Evolutionary conservation across 2,113 vertebrate genomes (phyloP), one percentile per base, ranked within the genome.

Genomic region (Octodon degus): DNA sequence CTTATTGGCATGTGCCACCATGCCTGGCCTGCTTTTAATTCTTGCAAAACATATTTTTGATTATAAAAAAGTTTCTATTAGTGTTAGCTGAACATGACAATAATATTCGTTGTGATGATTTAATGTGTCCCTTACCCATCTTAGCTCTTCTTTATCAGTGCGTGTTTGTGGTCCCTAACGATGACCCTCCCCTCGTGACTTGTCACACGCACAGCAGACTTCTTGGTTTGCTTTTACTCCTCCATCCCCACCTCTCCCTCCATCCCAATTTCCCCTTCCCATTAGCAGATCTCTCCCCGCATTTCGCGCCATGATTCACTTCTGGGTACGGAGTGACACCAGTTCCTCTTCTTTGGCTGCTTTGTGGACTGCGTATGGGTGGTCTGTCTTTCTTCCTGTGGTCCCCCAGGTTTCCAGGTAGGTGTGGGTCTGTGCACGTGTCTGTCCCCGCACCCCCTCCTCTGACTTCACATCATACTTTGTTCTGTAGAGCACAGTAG

Each of bases 311-410:
- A 37, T 7, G 9, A 72, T 72, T 37, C 19, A 87, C 65, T 85
- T 96, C 90, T 70, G 55, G 34, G 84, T 86, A 19, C 84, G 16
- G 25, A 40, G 27, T 89, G 65, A 87, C 84, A 50, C 68, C 77
- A n/a, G 67, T 83, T 89, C 20, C 3, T 89, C 43, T 90, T 70
- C 81, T 55, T 53, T 24, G 68, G 68, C 24, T 27, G n/a, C 24
- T 3, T 17, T 8, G n/a, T 89, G 50, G 74, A 58, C 16, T 58
- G 55, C 14, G 17, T 58, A 58, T 58, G 55, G 55, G 2, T 58
- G 55, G 55, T 19, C 55, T 58, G n/a, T 68, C 24, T 12, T 80
- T 68, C 93, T 80, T 84, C 27, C 85, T n/a, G 25, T 47, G 70
- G 24, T 76, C 53, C n/a, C 19, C 40, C 58, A 32, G 70, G 37